Percentiles rank a stretch among this genome's conserved stretches.
These are phyloP conservation scores for Drosophila dunni DNA, from an alignment of 1,140 invertebrate species.

Conservation along the genomic window DNA sequence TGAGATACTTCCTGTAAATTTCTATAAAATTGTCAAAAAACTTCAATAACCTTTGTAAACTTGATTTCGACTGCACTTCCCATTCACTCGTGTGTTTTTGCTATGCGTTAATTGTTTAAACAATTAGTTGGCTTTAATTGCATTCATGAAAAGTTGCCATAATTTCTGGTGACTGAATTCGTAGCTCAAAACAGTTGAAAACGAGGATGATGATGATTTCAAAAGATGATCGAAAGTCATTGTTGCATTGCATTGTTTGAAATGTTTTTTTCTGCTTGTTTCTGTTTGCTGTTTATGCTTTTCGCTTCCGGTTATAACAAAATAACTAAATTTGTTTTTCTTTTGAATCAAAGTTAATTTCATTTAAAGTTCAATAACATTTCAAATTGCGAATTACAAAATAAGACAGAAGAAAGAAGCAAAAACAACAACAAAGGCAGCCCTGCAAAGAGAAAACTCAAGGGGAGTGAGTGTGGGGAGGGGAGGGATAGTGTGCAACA, in stretches of 20 bases:
- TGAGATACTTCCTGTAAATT: background rate
- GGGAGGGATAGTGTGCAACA: slow-evolving; percentile 45
- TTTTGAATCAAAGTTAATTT: slow-evolving; percentile 68
- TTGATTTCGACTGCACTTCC: background rate
- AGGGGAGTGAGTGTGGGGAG: slow-evolving; percentile 22
- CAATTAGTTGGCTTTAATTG: slow-evolving; percentile 23
- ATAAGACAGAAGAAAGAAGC: slow-evolving; percentile 34
- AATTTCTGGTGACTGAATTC: slow-evolving; percentile 7
- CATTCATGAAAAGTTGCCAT: slow-evolving; percentile 18
- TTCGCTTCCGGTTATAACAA: slow-evolving; percentile 73
- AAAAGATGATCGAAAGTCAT: slow-evolving; percentile 67
- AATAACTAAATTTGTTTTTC: slow-evolving; percentile 45
- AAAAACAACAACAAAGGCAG: slow-evolving; percentile 24
- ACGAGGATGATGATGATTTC: slow-evolving; percentile 29
- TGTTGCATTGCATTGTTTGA: slow-evolving; percentile 66
- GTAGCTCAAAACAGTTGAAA: slow-evolving; percentile 19
- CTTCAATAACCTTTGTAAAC: background rate
- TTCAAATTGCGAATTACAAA: slow-evolving; percentile 80
- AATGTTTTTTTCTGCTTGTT: slow-evolving; percentile 1
- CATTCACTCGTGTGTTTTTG: background rate
- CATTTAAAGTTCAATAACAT: slow-evolving; percentile 82
- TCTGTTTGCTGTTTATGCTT: slow-evolving; percentile 44
- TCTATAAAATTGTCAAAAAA: background rate
- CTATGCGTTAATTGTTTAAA: background rate
- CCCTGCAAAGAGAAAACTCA: slow-evolving; percentile 17